These are phyloP conservation scores for Dicaeum eximium DNA, from an alignment of 2,113 vertebrate species.

Conservation along the genomic window DNA sequence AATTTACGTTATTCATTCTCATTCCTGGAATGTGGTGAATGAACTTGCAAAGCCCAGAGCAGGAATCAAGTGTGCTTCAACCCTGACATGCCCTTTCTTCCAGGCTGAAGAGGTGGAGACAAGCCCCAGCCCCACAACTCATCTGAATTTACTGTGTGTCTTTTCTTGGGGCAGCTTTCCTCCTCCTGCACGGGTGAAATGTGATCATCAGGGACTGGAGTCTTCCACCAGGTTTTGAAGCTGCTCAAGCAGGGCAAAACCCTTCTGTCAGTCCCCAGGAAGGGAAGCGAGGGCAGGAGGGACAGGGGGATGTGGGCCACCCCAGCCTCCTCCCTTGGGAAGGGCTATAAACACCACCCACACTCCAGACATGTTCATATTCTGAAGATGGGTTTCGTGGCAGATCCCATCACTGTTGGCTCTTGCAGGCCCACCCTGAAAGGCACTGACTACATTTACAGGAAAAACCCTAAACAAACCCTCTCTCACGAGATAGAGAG, in stretches of 20 bases:
- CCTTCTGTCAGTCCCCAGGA: background rate
- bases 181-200: fast-evolving
- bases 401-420: background rate
- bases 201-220: fast-evolving
- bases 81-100: background rate
- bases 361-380: fast-evolving
- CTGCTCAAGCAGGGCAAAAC: background rate
- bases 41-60: background rate
- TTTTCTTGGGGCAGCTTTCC: background rate
- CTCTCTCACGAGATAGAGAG: background rate
- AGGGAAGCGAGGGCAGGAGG: background rate
- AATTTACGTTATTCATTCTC: background rate
- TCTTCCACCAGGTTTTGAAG: background rate
- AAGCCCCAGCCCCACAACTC: background rate
- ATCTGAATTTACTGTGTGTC: background rate
- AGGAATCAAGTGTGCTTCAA: background rate
- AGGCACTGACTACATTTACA: background rate
- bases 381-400: background rate
- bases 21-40: background rate
- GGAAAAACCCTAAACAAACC: background rate
- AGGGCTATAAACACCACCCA: background rate
- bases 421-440: background rate
- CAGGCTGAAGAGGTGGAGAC: background rate
- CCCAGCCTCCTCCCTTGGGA: background rate
- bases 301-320: fast-evolving